Evolutionary conservation across 1,140 invertebrate genomes (phyloP), one percentile per base, ranked within the genome.

Genomic region (Aricia agestis): DNA sequence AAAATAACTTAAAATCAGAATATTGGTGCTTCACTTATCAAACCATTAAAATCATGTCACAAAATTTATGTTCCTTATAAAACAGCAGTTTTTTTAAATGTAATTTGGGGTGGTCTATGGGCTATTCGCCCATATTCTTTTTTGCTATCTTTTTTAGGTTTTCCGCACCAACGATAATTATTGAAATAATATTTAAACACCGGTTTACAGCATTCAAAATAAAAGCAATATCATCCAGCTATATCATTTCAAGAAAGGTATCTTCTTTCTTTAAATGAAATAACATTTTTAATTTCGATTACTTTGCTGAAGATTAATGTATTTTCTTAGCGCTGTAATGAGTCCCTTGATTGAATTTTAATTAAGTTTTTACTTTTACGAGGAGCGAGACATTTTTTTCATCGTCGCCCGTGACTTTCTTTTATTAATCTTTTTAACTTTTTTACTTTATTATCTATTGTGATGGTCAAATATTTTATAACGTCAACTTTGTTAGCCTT

Each of bases 281-380:
- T 31, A 69, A 69, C 57, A 61, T 69, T 69, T 59, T 69, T 69
- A 61, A 59, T 69, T 69, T 69, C 68, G 59, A 69, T 69, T 69
- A 69, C 58, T 72, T 73, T 70, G 67, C 70, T 70, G 66, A 61
- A 76, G 70, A 76, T 76, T 76, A 76, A 74, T 76, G 72, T 76
- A 74, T 76, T 74, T 73, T 73, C 71, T 70, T 72, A 72, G 68
- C 59, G 68, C 58, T 66, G 73, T 76, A 76, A 72, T 74, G 73
- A 74, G 72, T 70, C 66, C 72, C 72, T 74, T 72, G 72, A 76
- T 76, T 76, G 75, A 76, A 73, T 76, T 76, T 76, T 76, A 76
- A 76, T 76, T 74, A 76, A 74, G 70, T 76, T 76, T 76, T 76
- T 69, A 72, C 73, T 76, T 76, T 76, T 74, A 76, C 72, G 75